Evolutionary conservation across 2,113 vertebrate species (phyloP).

Genomic region (Rhabdornis inornatus): DNA sequence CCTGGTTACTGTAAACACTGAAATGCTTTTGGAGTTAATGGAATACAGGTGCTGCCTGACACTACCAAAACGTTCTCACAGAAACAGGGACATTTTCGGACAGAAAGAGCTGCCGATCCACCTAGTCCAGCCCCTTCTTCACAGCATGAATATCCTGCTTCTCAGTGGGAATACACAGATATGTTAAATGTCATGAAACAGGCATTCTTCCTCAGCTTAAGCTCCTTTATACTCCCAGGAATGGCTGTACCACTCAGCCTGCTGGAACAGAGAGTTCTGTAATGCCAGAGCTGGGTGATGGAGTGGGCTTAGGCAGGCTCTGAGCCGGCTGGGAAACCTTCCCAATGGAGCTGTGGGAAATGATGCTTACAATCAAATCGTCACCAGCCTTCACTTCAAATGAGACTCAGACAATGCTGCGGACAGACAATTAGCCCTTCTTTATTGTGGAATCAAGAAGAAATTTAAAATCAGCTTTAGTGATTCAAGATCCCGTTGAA

Average conservation of each 20-base stretch:
- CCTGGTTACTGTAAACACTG: slow-evolving; percentile 73
- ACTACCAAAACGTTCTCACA: slow-evolving; percentile 80
- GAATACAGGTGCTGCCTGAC: slow-evolving; percentile 78
- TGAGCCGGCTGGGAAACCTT: slow-evolving; percentile 7
- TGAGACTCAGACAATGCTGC: background rate
- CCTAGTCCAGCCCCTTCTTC: slow-evolving; percentile 48
- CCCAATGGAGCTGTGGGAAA: background rate
- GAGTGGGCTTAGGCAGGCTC: slow-evolving; percentile 28
- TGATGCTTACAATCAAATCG: background rate
- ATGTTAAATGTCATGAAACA: slow-evolving; percentile 38
- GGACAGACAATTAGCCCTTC: background rate
- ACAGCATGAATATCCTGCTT: slow-evolving; percentile 59
- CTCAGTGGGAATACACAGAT: slow-evolving; percentile 49
- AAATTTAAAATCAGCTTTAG: slow-evolving; percentile 7
- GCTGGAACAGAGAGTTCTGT: slow-evolving; percentile 9
- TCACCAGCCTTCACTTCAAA: background rate
- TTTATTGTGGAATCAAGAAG: background rate
- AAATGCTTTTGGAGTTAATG: slow-evolving; percentile 79
- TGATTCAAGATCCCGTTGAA: background rate
- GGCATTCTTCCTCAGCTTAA: slow-evolving; percentile 38
- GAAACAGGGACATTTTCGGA: slow-evolving; percentile 64
- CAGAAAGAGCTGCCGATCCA: background rate
- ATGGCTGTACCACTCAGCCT: background rate
- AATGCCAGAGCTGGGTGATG: slow-evolving; percentile 29
- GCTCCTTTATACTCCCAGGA: slow-evolving; percentile 16